Evolutionary conservation across 2,113 vertebrate species (phyloP).

Genomic region (Anoura caudifer): DNA sequence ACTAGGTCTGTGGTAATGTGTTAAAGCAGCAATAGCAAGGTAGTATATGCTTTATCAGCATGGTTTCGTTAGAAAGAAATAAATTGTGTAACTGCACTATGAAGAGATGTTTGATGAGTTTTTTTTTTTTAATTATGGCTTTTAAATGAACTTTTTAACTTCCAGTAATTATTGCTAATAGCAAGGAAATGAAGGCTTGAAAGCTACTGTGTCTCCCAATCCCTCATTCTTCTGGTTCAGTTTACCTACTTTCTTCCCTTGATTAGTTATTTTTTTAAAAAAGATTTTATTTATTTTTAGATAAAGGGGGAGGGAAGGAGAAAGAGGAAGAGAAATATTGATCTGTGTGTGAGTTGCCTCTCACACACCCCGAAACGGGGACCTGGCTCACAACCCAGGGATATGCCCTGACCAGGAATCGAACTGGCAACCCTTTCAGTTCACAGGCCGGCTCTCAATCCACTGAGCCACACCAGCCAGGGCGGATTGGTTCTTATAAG

Average conservation of each 20-base stretch:
- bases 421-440: too few species aligned
- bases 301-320: too few species aligned
- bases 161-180: not conserved
- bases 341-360: too few species aligned
- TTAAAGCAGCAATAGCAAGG: not conserved
- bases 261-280: not conserved
- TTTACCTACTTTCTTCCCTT: not conserved
- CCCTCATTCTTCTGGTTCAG: not conserved
- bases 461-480: too few species aligned
- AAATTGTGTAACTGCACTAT: not conserved
- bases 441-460: too few species aligned
- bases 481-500: not conserved
- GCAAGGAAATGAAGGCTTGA: not conserved
- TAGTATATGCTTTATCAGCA: not conserved
- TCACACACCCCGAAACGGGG: too few species aligned
- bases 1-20: not conserved
- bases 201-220: not conserved
- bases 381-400: too few species aligned
- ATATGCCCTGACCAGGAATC: too few species aligned
- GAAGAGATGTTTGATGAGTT: not conserved
- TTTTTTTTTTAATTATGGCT: not conserved
- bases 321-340: too few species aligned
- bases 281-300: too few species aligned
- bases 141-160: not conserved
- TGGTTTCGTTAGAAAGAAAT: not conserved